These are phyloP conservation scores for Amphipoea lucens DNA, from an alignment of 2,888 invertebrate species.

Conservation along the genomic window DNA sequence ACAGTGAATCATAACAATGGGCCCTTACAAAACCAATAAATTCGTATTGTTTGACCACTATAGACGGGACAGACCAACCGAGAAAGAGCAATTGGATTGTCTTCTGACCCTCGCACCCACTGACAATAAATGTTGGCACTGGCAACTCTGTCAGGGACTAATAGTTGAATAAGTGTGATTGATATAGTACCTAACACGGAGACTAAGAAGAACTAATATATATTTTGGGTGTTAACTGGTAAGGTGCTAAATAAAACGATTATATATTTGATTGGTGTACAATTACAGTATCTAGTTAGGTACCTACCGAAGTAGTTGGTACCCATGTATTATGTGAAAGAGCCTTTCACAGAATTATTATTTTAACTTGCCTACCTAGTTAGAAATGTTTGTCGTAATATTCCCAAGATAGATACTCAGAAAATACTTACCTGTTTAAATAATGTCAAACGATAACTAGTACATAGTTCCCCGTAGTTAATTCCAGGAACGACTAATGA, in stretches of 20 bases:
- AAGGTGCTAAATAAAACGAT: background rate
- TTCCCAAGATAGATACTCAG: background rate
- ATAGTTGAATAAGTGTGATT: constrained; percentile 50
- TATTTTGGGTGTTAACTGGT: background rate
- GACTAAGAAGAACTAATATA: background rate
- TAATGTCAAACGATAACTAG: constrained; percentile 1
- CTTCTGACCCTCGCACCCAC: constrained; percentile 54
- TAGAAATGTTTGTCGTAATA: constrained; percentile 1
- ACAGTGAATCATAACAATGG: constrained; percentile 57
- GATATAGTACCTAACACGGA: background rate
- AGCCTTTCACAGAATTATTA: background rate
- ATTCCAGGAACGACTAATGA: constrained; percentile 19
- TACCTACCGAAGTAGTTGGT: background rate
- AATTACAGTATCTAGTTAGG: background rate
- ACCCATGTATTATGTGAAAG: no score
- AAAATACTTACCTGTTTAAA: constrained; percentile 10
- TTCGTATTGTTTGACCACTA: constrained; percentile 60
- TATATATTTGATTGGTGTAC: background rate
- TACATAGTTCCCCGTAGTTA: background rate
- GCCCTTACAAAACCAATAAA: constrained; percentile 57
- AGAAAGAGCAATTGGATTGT: constrained; percentile 67
- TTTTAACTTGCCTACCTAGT: background rate
- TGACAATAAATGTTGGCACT: constrained; percentile 56
- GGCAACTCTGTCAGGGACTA: constrained; percentile 39
- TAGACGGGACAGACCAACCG: constrained; percentile 47